Evolutionary conservation across 2,113 vertebrate genomes (phyloP).

Genomic region (Nerophis lumbriciformis): DNA sequence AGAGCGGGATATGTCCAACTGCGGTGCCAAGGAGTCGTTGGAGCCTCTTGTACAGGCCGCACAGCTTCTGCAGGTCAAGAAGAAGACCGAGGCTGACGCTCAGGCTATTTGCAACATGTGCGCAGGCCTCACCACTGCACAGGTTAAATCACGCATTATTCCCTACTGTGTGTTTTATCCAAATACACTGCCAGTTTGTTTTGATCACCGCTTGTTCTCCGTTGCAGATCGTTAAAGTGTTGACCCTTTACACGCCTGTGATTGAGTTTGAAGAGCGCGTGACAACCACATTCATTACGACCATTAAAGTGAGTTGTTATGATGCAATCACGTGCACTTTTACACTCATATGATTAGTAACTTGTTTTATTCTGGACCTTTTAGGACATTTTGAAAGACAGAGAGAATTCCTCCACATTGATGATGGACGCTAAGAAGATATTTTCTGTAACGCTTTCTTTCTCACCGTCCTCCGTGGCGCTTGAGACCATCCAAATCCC

Average conservation of each 20-base stretch:
- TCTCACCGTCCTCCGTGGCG: conserved; percentile 85
- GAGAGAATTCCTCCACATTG: conserved; percentile 84
- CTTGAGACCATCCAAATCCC: conserved; percentile 95
- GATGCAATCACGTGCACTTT: background rate
- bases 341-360: background rate
- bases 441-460: conserved; percentile 85
- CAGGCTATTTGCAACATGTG: conserved; percentile 90
- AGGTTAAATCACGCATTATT: conserved; percentile 79
- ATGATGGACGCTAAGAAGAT: conserved; percentile 93
- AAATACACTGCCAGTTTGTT: fast-evolving
- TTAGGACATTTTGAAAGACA: conserved; percentile 83
- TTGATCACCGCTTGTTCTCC: conserved; percentile 15
- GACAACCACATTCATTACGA: conserved; percentile 83
- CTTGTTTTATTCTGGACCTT: conserved; percentile 4
- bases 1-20: conserved; percentile 82
- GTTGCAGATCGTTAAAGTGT: conserved; percentile 88
- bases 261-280: conserved; percentile 98
- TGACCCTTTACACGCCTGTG: conserved; percentile 94
- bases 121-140: conserved; percentile 82
- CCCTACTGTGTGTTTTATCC: background rate
- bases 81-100: conserved; percentile 91
- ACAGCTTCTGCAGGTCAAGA: conserved; percentile 93
- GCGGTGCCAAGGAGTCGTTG: conserved; percentile 87
- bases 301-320: conserved; percentile 79
- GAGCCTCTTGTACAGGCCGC: conserved; percentile 94